Conservation (phyloP, 2,888 invertebrate genomes). For the Ophion costatus region DNA sequence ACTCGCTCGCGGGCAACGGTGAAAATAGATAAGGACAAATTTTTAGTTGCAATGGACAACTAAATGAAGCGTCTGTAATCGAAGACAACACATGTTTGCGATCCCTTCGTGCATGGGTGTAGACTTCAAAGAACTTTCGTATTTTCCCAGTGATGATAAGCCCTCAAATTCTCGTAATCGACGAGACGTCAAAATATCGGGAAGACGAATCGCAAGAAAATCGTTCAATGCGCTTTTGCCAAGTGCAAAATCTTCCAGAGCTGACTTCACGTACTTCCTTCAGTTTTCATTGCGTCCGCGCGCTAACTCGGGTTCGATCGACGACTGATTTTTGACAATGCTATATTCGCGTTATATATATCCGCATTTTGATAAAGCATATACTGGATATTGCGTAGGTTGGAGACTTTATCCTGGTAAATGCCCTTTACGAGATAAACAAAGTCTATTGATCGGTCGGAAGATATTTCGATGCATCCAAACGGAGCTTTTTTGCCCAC, state of each 20-base stretch:
- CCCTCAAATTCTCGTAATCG: no score
- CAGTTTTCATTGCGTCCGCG: background rate
- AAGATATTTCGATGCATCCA: background rate
- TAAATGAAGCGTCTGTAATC: background rate
- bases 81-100: background rate
- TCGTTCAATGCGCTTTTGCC: background rate
- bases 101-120: background rate
- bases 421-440: slow-evolving; percentile 31
- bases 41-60: background rate
- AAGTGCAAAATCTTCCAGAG: background rate
- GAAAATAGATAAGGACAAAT: background rate
- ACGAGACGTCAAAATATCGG: background rate
- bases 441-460: background rate
- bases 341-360: slow-evolving; percentile 8
- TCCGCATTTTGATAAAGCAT: slow-evolving; percentile 19
- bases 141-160: background rate
- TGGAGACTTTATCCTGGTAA: slow-evolving; percentile 5
- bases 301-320: background rate
- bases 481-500: slow-evolving; percentile 4
- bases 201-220: no score
- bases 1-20: background rate
- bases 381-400: slow-evolving; percentile 5
- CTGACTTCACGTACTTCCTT: background rate
- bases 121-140: background rate
- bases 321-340: slow-evolving; percentile 1